Conservation (phyloP, 2,797 vertebrate genomes). For the Helarctos malayanus region DNA sequence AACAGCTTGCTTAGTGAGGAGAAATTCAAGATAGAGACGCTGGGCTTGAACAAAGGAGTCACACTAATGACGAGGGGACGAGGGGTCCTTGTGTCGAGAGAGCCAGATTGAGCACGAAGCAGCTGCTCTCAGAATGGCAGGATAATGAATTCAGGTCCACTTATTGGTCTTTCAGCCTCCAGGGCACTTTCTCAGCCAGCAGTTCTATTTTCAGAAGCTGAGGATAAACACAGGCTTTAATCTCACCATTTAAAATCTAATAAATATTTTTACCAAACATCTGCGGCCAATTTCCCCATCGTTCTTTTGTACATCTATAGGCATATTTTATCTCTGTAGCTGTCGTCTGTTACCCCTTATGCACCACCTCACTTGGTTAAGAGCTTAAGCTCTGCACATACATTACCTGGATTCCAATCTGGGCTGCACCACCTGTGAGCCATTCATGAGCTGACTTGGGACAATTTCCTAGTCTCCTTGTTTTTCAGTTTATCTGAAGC, state of each 20-base stretch:
- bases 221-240: slow-evolving; percentile 54
- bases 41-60: slow-evolving; percentile 29
- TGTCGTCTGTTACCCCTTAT: neutral
- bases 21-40: slow-evolving; percentile 64
- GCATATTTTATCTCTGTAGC: neutral
- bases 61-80: neutral
- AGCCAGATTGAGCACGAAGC: neutral
- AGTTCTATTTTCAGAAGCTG: slow-evolving; percentile 71
- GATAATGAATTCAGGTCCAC: slow-evolving; percentile 65
- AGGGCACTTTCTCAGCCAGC: slow-evolving; percentile 60
- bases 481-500: neutral
- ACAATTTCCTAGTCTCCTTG: neutral
- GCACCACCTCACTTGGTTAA: neutral
- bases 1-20: slow-evolving; percentile 51
- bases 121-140: slow-evolving; percentile 56
- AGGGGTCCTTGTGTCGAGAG: neutral
- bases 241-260: slow-evolving; percentile 63
- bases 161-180: slow-evolving; percentile 53
- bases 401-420: neutral
- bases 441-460: neutral
- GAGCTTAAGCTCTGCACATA: neutral
- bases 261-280: slow-evolving; percentile 48
- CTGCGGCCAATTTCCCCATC: slow-evolving; percentile 40
- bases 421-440: neutral
- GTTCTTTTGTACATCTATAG: neutral